A percentile compares a stretch with the other conserved stretches of the same genome.
phyloP scores from a whole-genome alignment of 2,113 vertebrate species.

The Dolichotis patagonum region DNA sequence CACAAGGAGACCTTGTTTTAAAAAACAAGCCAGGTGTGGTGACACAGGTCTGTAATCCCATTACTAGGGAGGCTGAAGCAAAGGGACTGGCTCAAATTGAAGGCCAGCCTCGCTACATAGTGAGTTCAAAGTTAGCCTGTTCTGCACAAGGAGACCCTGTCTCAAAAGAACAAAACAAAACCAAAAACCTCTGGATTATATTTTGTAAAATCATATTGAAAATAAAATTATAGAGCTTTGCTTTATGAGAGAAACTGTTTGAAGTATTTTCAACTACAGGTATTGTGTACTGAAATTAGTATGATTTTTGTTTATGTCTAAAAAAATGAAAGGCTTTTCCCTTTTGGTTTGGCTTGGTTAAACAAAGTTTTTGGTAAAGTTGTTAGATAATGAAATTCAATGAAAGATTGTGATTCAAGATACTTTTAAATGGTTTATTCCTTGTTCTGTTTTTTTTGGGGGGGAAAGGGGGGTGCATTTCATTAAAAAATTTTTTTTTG shows the following conservation, averaged over 20 bases:
- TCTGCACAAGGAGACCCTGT: not conserved
- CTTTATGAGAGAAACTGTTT: conserved; percentile 25
- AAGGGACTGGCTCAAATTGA: not conserved
- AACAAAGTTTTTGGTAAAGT: conserved; percentile 1
- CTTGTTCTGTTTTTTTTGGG: not conserved
- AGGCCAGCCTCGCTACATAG: not conserved
- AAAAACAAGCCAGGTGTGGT: not conserved
- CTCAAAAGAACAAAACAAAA: not conserved
- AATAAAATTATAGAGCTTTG: conserved; percentile 46
- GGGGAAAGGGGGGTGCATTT: not conserved
- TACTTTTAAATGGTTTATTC: conserved; percentile 12
- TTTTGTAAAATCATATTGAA: conserved; percentile 38
- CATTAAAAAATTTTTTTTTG: not conserved
- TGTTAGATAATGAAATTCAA: conserved; percentile 28
- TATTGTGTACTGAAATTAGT: not conserved
- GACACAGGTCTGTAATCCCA: not conserved
- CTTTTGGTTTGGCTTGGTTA: not conserved
- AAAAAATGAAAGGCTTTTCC: not conserved
- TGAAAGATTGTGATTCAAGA: not conserved
- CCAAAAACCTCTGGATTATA: not conserved
- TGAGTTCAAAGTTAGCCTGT: not conserved
- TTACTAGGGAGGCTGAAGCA: not conserved
- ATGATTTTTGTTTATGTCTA: not conserved
- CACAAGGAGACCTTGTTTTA: not conserved
- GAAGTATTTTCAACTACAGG: conserved; percentile 13